phyloP scores from a whole-genome alignment of 2,797 vertebrate genomes.

The Rhodeus uyekii region DNA sequence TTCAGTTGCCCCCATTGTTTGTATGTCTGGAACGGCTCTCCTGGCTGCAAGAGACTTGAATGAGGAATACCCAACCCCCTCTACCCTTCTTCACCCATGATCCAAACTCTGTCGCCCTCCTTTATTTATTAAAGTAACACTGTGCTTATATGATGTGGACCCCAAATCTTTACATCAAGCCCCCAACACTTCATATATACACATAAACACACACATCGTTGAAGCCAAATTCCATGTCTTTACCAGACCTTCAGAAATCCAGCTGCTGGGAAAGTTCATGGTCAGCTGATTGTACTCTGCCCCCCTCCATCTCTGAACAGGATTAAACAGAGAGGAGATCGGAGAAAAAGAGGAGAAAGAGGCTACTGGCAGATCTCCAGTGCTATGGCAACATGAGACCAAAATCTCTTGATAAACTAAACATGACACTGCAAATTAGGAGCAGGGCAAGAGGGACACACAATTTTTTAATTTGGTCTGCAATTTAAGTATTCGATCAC shows the following conservation, averaged over 20 bases:
- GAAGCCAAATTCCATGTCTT: conserved; percentile 16
- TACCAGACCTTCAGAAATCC: conserved; percentile 13
- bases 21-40: conserved; percentile 73
- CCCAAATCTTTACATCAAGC: conserved; percentile 46
- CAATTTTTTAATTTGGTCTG: background rate
- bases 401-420: conserved; percentile 25
- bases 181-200: conserved; percentile 3
- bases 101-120: conserved; percentile 35
- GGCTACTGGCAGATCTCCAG: conserved; percentile 21
- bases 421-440: background rate
- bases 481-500: background rate
- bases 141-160: conserved; percentile 51
- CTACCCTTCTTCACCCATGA: conserved; percentile 5
- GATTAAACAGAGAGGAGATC: conserved; percentile 40
- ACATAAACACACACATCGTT: background rate
- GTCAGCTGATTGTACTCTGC: conserved; percentile 39
- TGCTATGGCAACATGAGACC: background rate
- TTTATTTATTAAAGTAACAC: conserved; percentile 56
- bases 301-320: conserved; percentile 25
- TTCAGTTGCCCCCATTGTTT: conserved; percentile 70
- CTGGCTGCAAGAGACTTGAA: conserved; percentile 54
- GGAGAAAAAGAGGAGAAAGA: conserved; percentile 21
- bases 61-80: conserved; percentile 59
- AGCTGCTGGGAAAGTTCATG: conserved; percentile 40
- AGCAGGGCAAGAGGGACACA: background rate